phyloP scores from a whole-genome alignment of 2,797 vertebrate species.

The Hydrocynus forskahlii region DNA sequence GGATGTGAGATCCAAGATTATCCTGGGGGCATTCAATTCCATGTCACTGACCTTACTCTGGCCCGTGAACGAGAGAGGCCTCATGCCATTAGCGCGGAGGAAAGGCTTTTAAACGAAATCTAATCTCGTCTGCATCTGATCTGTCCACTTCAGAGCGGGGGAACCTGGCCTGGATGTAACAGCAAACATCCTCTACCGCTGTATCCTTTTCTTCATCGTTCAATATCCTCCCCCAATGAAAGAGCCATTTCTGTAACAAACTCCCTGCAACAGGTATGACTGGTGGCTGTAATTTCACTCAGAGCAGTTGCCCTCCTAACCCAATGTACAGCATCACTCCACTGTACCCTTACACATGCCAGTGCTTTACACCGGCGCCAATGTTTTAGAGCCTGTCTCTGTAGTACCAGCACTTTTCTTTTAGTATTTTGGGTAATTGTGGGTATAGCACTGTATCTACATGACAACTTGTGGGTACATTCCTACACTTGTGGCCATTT shows the following conservation, averaged over 20 bases:
- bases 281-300: slow-evolving; percentile 65
- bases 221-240: slow-evolving; percentile 62
- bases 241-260: slow-evolving; percentile 63
- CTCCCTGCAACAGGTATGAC: slow-evolving; percentile 60
- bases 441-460: slow-evolving; percentile 36
- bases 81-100: slow-evolving; percentile 68
- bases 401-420: slow-evolving; percentile 28
- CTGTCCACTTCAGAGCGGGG: slow-evolving; percentile 69
- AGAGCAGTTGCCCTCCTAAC: slow-evolving; percentile 49
- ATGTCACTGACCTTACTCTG: slow-evolving; percentile 68
- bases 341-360: slow-evolving; percentile 39
- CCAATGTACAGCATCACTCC: slow-evolving; percentile 43
- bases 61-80: slow-evolving; percentile 63
- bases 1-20: slow-evolving; percentile 63
- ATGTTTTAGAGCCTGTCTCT: slow-evolving; percentile 53
- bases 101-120: slow-evolving; percentile 75
- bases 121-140: slow-evolving; percentile 73
- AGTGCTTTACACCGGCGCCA: slow-evolving; percentile 42
- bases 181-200: slow-evolving; percentile 62
- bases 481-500: slow-evolving; percentile 40
- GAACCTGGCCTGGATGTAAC: slow-evolving; percentile 63
- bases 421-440: slow-evolving; percentile 55
- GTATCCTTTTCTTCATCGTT: slow-evolving; percentile 66
- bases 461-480: slow-evolving; percentile 44
- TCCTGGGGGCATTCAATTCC: slow-evolving; percentile 69